Percentiles rank a stretch among this genome's conserved stretches.
Evolutionary conservation across 1,140 invertebrate species (phyloP).

Genomic region (Chrysomallon squamiferum): DNA sequence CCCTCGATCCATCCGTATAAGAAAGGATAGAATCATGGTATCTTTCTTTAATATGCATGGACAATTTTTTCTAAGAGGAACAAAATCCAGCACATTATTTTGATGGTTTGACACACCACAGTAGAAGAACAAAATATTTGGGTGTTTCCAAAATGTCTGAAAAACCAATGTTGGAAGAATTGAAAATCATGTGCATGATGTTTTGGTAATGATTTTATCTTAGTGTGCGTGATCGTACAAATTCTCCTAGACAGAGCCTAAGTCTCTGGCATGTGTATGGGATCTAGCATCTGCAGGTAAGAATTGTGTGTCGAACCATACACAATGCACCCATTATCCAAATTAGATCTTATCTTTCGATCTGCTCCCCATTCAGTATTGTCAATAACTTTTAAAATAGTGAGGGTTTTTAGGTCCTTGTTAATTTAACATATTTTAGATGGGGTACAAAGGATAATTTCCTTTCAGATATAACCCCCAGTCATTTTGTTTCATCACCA

Average conservation of each 20-base stretch:
- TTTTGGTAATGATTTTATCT: no score
- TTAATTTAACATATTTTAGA: slow-evolving; percentile 2
- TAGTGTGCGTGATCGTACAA: not conserved
- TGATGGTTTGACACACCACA: no score
- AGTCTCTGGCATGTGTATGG: slow-evolving; percentile 1
- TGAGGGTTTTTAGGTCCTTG: slow-evolving; percentile 6
- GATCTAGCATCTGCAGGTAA: not conserved
- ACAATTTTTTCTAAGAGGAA: no score
- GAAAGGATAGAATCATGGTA: no score
- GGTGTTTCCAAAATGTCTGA: no score
- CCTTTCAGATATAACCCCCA: not conserved
- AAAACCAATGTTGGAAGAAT: no score
- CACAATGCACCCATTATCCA: slow-evolving; percentile 3
- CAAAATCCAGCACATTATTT: no score
- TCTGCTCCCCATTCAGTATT: slow-evolving; percentile 4
- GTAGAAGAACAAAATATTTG: no score
- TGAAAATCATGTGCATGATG: no score
- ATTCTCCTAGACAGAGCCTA: not conserved
- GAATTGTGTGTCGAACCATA: no score
- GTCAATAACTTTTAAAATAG: not conserved
- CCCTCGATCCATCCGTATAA: no score
- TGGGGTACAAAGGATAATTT: slow-evolving; percentile 3
- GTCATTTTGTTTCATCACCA: not conserved
- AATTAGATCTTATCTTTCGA: not conserved
- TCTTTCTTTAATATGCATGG: no score